Conservation (phyloP, 2,888 invertebrate species). For the Margaritifera margaritifera region DNA sequence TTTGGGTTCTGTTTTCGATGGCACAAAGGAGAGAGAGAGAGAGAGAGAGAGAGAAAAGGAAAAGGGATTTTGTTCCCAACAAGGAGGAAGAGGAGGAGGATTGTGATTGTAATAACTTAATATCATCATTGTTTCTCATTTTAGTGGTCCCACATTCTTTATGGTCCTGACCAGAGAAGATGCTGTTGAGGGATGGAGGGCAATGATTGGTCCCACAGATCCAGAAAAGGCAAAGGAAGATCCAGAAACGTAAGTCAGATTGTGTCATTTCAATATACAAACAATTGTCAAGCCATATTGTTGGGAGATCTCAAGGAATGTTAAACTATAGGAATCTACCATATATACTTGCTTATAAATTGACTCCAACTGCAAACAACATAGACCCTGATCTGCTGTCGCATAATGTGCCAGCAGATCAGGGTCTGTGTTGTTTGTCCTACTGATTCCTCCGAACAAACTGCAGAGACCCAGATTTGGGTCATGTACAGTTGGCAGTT, state of each 20-base stretch:
- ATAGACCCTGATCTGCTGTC: too few species aligned
- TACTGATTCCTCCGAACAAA: too few species aligned
- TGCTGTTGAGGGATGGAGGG: conserved; percentile 67
- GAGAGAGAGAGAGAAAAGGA: too few species aligned
- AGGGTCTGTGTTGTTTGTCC: too few species aligned
- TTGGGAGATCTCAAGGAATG: background rate
- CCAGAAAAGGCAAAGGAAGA: conserved; percentile 66
- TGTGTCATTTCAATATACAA: background rate
- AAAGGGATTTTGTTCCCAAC: background rate
- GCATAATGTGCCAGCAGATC: too few species aligned
- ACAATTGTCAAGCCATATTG: background rate
- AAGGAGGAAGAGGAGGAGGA: background rate
- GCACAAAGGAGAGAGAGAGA: too few species aligned
- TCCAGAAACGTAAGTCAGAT: conserved; percentile 64
- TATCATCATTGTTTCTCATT: conserved; percentile 9
- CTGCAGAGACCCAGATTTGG: too few species aligned
- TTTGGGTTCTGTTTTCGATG: too few species aligned
- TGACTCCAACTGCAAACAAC: too few species aligned
- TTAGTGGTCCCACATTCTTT: conserved; percentile 67
- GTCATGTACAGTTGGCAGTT: too few species aligned
- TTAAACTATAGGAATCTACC: too few species aligned
- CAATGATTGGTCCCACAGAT: conserved; percentile 65
- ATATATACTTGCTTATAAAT: too few species aligned
- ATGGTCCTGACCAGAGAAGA: conserved; percentile 69
- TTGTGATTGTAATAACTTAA: background rate